Base-by-base conservation (phyloP, 2,888 invertebrate species). In the Gandaritis pyraliata region DNA sequence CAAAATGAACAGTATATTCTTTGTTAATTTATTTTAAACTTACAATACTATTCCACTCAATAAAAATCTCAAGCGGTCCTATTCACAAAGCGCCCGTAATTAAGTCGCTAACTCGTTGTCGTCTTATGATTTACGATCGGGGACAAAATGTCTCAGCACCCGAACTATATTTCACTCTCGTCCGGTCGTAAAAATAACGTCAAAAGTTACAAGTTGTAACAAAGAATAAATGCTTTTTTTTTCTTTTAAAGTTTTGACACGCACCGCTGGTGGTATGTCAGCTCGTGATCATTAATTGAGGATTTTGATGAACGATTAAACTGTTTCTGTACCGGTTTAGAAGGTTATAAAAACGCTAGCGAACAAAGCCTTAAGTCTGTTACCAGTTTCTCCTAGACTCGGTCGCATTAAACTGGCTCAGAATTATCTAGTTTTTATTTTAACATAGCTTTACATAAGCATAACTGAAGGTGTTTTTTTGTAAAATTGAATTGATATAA, bases 121-220 rank as follows among this genome's bases (percentile, higher is more conserved):
- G 67, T 38, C 39, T 41, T 62, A 68, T 71, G 71, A 71, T 71
- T 71, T 71, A 71, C 65, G 60, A 68, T 16, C 16, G 51, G 65
- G 70, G 68, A 63, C 66, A 61, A 64, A 41, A 43, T 16, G 43
- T 68, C 70, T 68, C 54, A 59, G 60, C 58, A 53, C 63, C 46
- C 58, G 59, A 41, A 51, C 53, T 51, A 30, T 69, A 63, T 68
- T 54, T 65, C 58, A 66, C 59, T 54, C 61, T 65, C 68, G 62
- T 69, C 70, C 70, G 69, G 70, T 71, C 70, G 67, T 71, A 61
- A 71, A 70, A 59, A 41, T 43, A 58, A 23, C 62, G 68, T 69
- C 64, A 67, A 69, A 69, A 59, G 60, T 64, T 68, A 66, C 61
- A 63, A 53, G 46, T 50, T 51, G 39, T 61, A 11, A 64, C 58